Base-by-base conservation (phyloP, 2,113 vertebrate species). In the Alligator mississippiensis region DNA sequence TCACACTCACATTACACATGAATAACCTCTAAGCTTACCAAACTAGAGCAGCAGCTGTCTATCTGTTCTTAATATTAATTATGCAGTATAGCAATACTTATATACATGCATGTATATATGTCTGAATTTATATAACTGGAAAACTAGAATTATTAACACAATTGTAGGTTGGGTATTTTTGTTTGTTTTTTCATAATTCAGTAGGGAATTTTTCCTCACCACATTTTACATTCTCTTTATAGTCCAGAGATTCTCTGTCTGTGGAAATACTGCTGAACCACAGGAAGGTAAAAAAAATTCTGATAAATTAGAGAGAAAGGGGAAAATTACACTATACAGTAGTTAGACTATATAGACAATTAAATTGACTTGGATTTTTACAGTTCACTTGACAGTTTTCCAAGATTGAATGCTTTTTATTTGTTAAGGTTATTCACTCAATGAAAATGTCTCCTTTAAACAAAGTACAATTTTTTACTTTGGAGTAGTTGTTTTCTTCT, bases 391-490 rank as follows among this genome's bases (percentile, higher is more conserved):
- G 74, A 76, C 82, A 93, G 92, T 82, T 79, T 90, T 47, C 79
- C 55, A 80, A 62, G 30, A 82, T 59, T 84, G 76, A 17, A 66
- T 95, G 74, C 74, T 74, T 93, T 59, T 78, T 66, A 78, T 90
- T 55, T 59, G 76, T 94, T 96, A 93, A 95, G 91, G 91, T 92
- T 80, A 92, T 62, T 14, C 86, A 76, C 62, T 70, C 81, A 91
- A 89, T 84, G 82, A 90, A 88, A 82, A 3, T 54, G 60, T 76
- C 74, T 90, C 89, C 16, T 24, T 90, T 90, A 63, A n/a, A 54
- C 77, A 88, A 90, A 89, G 86, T 57, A 47, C 10, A 55, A 8
- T 80, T 90, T 84, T 55, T 25, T 95, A 63, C 6, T 92, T 92
- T 84, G n/a, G 90, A 95, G 88, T 13, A 2, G 6, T 8, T n/a